Conservation (phyloP, 1,140 invertebrate genomes). For the Neotoxoptera formosana region DNA sequence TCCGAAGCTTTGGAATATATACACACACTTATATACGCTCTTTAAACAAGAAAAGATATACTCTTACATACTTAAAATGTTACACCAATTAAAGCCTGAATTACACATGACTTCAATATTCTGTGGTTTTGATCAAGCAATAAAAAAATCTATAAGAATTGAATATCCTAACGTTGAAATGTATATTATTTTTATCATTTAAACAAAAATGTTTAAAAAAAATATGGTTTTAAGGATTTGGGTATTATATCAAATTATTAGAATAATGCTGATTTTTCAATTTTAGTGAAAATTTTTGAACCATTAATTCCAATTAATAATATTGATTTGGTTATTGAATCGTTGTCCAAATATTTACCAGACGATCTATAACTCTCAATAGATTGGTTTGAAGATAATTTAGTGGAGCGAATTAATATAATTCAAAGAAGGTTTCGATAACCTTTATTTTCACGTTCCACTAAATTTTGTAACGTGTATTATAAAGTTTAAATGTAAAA, state of each 20-base stretch:
- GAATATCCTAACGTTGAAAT: neutral
- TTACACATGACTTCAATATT: neutral
- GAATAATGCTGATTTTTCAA: neutral
- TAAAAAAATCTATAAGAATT: neutral
- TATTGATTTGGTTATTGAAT: neutral
- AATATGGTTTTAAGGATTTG: neutral
- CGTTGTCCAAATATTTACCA: neutral
- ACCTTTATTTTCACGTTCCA: neutral
- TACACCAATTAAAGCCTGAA: neutral
- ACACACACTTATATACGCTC: neutral
- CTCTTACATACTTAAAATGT: neutral
- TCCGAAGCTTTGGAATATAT: neutral
- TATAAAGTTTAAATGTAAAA: conserved; percentile 22
- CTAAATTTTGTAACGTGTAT: neutral
- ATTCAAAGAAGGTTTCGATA: neutral
- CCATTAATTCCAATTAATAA: neutral
- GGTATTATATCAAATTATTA: neutral
- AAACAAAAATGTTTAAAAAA: neutral
- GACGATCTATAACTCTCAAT: neutral
- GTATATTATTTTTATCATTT: neutral
- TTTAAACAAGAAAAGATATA: neutral
- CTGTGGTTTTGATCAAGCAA: neutral
- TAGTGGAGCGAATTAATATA: neutral
- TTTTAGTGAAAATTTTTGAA: neutral
- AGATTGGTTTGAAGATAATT: neutral